These are phyloP conservation scores for Momotus momota DNA, from an alignment of 2,797 vertebrate species.

Conservation along the genomic window DNA sequence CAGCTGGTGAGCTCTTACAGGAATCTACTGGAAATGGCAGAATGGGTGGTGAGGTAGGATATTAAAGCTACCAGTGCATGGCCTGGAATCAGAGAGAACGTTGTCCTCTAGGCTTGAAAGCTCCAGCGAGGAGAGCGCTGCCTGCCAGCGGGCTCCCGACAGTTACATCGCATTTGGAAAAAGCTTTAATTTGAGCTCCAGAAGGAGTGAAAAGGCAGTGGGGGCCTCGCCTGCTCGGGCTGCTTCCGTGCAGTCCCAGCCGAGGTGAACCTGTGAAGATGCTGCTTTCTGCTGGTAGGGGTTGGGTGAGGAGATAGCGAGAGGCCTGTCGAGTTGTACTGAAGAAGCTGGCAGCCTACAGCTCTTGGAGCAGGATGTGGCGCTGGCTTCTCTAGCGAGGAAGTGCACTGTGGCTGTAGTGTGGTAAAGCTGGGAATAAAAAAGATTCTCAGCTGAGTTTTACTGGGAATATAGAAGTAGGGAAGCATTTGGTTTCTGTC, in stretches of 20 bases:
- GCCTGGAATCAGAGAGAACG: not conserved
- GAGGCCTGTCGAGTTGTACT: not conserved
- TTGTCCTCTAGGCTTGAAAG: not conserved
- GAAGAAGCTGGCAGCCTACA: not conserved
- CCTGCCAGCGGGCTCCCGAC: not conserved
- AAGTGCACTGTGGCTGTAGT: not conserved
- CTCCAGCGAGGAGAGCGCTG: not conserved
- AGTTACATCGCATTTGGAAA: too few species aligned
- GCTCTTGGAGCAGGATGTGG: not conserved
- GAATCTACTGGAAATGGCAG: not conserved
- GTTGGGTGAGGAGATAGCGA: not conserved
- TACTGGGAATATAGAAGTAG: accelerated
- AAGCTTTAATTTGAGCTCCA: not conserved
- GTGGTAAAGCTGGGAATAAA: not conserved
- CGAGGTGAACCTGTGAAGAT: not conserved
- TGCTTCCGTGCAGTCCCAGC: not conserved
- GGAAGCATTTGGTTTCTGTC: not conserved
- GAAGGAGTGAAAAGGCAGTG: not conserved
- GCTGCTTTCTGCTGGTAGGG: not conserved
- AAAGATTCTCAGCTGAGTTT: not conserved
- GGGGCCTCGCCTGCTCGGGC: not conserved
- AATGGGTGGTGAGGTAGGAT: not conserved
- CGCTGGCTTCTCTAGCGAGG: not conserved
- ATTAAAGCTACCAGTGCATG: not conserved
- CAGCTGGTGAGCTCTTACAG: not conserved